Base-by-base conservation (phyloP, 2,113 vertebrate species). In the Xenopus borealis region DNA sequence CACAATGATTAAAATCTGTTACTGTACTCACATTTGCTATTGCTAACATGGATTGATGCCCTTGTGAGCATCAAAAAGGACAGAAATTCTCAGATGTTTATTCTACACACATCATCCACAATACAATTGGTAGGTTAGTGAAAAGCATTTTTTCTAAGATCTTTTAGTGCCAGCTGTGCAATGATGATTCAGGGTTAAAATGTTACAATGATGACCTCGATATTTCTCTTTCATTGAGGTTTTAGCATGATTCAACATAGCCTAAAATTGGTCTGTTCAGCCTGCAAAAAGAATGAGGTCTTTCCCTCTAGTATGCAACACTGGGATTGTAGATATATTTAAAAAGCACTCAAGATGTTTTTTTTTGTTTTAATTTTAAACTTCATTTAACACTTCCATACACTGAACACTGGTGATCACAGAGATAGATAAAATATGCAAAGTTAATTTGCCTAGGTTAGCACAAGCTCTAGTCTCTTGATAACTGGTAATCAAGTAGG, bases 51-150 rank as follows among this genome's bases (percentile, higher is more conserved):
- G 73, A 76, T 69, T 76, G 66, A 69, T 76, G 73, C 46, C 73
- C 73, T 76, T 76, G 73, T 61, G 50, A 19, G 59, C 27, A 45
- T 52, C 44, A 47, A 57, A 62, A 63, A 76, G 73, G 58, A 76
- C 66, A 63, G 58, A 63, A 69, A 63, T 23, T 67, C 72, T 63
- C 23, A 62, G 66, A 76, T 75, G 72, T 75, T 75, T 66, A 69
- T 69, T 62, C 65, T 69, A 57, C 72, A 62, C 44, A 66, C 73
- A 63, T 58, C 58, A 63, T 76, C 46, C 58, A 55, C 66, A 68
- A 63, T 63, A 58, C 46, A 69, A 66, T 63, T 62, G 73, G 73
- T 58, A 76, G 66, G 73, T 69, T 67, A 27, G 66, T 63, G 66
- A 76, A 63, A 69, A 69, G 57, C 17, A 63, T 63, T 76, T 76